Evolutionary conservation across 2,888 invertebrate genomes (phyloP).

Genomic region (Neria commutata): DNA sequence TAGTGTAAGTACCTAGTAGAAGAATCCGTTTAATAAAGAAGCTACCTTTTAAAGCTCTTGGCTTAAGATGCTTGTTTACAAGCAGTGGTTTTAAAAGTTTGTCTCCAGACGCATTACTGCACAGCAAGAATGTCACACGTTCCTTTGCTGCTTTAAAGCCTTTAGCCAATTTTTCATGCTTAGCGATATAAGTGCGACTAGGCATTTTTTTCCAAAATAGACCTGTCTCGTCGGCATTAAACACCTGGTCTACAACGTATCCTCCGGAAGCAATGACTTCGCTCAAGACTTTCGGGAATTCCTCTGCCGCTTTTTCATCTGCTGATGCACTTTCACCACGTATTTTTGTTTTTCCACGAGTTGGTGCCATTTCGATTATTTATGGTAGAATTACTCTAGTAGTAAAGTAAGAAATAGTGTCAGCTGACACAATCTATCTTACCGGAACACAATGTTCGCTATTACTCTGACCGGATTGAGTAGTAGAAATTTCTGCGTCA

Average conservation of each 20-base stretch:
- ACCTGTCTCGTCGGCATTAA: conserved; percentile 36
- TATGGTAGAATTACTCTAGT: too few relatives aligned
- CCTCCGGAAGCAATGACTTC: conserved; percentile 24
- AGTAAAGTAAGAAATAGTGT: too few relatives aligned
- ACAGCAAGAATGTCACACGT: conserved; percentile 40
- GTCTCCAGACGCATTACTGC: conserved; percentile 47
- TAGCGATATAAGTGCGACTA: conserved; percentile 26
- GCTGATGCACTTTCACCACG: conserved; percentile 21
- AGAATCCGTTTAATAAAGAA: conserved; percentile 25
- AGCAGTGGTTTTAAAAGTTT: conserved; percentile 47
- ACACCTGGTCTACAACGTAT: conserved; percentile 32
- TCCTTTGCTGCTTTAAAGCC: conserved; percentile 38
- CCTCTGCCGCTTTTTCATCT: conserved; percentile 29
- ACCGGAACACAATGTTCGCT: too few relatives aligned
- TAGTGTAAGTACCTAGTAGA: too few relatives aligned
- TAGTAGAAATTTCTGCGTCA: too few relatives aligned
- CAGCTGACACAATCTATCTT: too few relatives aligned
- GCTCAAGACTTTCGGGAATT: conserved; percentile 8
- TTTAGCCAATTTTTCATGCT: conserved; percentile 21
- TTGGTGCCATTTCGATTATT: too few relatives aligned
- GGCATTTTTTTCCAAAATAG: conserved; percentile 44
- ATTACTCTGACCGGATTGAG: too few relatives aligned
- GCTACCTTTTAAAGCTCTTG: conserved; percentile 38
- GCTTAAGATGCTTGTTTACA: conserved; percentile 44
- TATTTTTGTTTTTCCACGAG: too few relatives aligned